Evolutionary conservation across 2,888 invertebrate genomes (phyloP).

Genomic region (Melanostoma mellinum): DNA sequence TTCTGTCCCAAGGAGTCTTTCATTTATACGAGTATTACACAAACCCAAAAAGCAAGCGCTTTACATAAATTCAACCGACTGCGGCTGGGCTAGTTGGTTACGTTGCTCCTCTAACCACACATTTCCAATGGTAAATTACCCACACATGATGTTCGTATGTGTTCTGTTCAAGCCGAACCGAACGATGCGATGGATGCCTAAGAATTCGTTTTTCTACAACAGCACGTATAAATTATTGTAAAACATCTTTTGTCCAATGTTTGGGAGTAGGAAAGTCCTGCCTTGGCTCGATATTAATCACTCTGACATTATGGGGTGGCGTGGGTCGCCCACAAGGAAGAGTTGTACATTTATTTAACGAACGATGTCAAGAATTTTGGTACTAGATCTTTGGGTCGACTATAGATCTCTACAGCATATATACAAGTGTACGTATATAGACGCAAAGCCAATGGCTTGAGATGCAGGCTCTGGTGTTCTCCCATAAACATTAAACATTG

Average conservation of each 20-base stretch:
- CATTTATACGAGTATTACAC: conserved; percentile 40
- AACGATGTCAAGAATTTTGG: conserved; percentile 33
- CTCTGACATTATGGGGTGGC: conserved; percentile 36
- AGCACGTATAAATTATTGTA: conserved; percentile 64
- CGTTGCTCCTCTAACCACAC: conserved; percentile 32
- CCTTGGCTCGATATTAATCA: conserved; percentile 54
- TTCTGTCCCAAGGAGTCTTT: conserved; percentile 33
- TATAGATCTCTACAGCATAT: conserved; percentile 2
- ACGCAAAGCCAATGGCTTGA: conserved; percentile 2
- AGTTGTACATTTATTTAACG: conserved; percentile 40
- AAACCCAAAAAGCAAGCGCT: conserved; percentile 38
- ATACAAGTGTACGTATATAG: too few relatives aligned
- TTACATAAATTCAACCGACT: conserved; percentile 56
- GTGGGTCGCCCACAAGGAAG: neutral
- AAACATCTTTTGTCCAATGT: conserved; percentile 57
- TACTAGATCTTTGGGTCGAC: conserved; percentile 37
- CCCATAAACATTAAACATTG: conserved; percentile 39
- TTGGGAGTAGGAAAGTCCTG: conserved; percentile 10
- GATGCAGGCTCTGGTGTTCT: conserved; percentile 6
- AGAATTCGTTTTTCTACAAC: conserved; percentile 47
- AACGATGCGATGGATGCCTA: conserved; percentile 46
- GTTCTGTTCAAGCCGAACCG: neutral
- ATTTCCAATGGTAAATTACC: conserved; percentile 37
- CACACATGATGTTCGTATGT: conserved; percentile 9
- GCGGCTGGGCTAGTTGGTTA: conserved; percentile 9